phyloP scores from a whole-genome alignment of 2,797 vertebrate species.

The Hydrophis major region DNA sequence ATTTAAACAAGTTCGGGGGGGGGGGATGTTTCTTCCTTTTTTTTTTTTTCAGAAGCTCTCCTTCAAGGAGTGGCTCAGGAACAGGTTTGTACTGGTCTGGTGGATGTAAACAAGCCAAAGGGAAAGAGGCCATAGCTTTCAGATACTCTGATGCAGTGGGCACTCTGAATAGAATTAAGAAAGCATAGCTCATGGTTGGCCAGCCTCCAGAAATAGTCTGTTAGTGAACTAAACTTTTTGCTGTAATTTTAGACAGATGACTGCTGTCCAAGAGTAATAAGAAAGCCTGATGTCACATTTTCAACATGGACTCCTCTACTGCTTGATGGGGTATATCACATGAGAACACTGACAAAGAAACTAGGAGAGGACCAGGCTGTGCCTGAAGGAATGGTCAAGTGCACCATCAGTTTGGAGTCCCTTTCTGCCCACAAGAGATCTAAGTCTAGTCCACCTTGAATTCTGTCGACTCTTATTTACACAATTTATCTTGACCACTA shows the following conservation, averaged over 20 bases:
- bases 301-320: not conserved
- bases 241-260: not conserved
- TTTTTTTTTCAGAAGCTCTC: not conserved
- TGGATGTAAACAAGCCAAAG: not conserved
- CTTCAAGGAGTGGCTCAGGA: constrained; percentile 36
- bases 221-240: not conserved
- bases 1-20: not conserved
- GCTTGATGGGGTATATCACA: not conserved
- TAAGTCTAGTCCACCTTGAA: not conserved
- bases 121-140: not conserved
- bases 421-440: not conserved
- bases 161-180: constrained; percentile 10
- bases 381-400: not conserved
- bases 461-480: not conserved
- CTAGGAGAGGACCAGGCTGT: not conserved
- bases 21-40: not conserved
- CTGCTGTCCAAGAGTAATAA: not conserved
- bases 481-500: not conserved
- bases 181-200: constrained; percentile 21
- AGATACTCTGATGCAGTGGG: constrained; percentile 19
- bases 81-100: constrained; percentile 23
- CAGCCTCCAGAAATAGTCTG: constrained; percentile 26
- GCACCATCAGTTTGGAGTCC: not conserved
- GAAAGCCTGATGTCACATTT: not conserved
- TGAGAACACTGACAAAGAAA: not conserved